Evolutionary conservation across 2,888 invertebrate genomes (phyloP).

Genomic region (Pachymerium ferrugineum): DNA sequence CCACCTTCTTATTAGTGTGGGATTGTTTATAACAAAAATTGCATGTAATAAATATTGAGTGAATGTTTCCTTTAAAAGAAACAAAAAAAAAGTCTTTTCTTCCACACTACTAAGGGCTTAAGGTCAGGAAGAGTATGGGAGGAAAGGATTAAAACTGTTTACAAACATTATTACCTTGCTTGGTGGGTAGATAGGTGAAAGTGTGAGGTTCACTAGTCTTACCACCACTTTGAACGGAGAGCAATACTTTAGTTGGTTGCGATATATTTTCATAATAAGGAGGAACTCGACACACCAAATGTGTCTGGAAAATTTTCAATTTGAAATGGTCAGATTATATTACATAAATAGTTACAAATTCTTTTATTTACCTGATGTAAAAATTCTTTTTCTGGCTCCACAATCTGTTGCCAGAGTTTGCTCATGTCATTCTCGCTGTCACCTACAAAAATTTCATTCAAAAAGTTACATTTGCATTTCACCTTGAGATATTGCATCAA

Average conservation of each 20-base stretch:
- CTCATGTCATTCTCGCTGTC: constrained; percentile 46
- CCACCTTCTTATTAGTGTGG: constrained; percentile 28
- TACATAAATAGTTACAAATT: neutral
- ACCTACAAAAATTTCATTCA: neutral
- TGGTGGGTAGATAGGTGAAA: constrained; percentile 68
- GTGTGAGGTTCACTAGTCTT: constrained; percentile 78
- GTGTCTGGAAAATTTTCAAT: constrained; percentile 58
- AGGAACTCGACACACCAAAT: constrained; percentile 79
- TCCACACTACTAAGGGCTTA: constrained; percentile 29
- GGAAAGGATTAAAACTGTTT: constrained; percentile 30
- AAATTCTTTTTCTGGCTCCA: constrained; percentile 81
- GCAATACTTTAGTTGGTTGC: constrained; percentile 67
- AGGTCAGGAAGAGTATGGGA: constrained; percentile 29
- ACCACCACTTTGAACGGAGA: constrained; percentile 76
- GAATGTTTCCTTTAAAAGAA: neutral
- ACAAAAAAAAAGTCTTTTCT: neutral
- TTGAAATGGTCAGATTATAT: neutral
- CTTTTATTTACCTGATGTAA: constrained; percentile 63
- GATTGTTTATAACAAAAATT: constrained; percentile 14
- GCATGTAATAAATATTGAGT: neutral
- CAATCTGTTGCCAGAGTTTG: constrained; percentile 68
- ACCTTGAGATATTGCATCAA: too few relatives aligned
- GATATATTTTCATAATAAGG: constrained; percentile 64
- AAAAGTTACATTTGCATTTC: too few relatives aligned
- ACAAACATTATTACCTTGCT: constrained; percentile 35